Percentiles rank a stretch among this genome's conserved stretches.
Conservation (phyloP, 1,140 invertebrate genomes). For the Drosophila persimilis region DNA sequence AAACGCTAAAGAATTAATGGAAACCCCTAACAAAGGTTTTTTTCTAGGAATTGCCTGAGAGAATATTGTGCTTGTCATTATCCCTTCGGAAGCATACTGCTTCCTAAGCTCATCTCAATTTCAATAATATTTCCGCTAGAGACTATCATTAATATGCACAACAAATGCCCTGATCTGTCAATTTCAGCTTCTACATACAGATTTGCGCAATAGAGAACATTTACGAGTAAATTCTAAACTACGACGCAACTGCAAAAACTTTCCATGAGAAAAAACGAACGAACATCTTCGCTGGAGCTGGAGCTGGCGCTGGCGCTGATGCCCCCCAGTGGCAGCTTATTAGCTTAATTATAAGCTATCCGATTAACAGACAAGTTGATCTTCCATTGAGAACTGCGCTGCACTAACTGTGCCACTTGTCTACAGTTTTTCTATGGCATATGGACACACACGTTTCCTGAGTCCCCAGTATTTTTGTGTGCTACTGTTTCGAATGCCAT, state of each 20-base stretch:
- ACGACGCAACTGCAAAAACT: conserved; percentile 36
- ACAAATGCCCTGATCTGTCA: too few relatives aligned
- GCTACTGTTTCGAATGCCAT: conserved; percentile 25
- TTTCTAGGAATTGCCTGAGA: not conserved
- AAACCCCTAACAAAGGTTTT: too few relatives aligned
- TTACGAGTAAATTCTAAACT: conserved; percentile 28
- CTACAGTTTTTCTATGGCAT: conserved; percentile 15
- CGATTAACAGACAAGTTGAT: conserved; percentile 58
- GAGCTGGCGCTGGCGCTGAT: not conserved
- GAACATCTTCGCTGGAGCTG: conserved; percentile 24
- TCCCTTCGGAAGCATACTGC: too few relatives aligned
- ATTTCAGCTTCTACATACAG: too few relatives aligned
- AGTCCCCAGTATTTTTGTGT: conserved; percentile 7
- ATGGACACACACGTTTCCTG: conserved; percentile 20
- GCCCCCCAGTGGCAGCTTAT: conserved; percentile 38
- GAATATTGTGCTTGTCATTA: not conserved
- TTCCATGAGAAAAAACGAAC: conserved; percentile 51
- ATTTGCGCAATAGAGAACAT: too few relatives aligned
- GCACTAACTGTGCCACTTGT: conserved; percentile 37
- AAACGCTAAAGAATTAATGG: too few relatives aligned
- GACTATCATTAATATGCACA: too few relatives aligned
- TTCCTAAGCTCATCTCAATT: too few relatives aligned
- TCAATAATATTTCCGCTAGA: too few relatives aligned
- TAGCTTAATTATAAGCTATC: conserved; percentile 69
- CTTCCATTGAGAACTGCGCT: conserved; percentile 30